phyloP scores from a whole-genome alignment of 2,797 vertebrate species.

The Neosilurus hyrtlii region DNA sequence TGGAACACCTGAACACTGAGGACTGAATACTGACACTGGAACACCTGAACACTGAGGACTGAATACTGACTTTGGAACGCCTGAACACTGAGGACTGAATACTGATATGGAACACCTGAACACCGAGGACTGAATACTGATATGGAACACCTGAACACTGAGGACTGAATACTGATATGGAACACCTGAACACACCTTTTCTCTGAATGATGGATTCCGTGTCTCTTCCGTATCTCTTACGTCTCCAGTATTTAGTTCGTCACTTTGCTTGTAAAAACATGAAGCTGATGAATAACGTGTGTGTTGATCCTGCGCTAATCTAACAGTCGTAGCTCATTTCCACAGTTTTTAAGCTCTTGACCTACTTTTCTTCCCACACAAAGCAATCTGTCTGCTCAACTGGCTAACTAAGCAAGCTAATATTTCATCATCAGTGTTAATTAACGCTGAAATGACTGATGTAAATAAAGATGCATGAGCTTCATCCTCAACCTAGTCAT shows the following conservation, averaged over 20 bases:
- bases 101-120: not conserved
- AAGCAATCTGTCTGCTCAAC: not conserved
- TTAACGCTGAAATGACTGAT: constrained; percentile 1
- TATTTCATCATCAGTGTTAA: constrained; percentile 23
- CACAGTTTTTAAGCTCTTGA: not conserved
- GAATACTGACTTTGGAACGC: not conserved
- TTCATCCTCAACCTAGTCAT: not conserved
- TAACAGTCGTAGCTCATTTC: not conserved
- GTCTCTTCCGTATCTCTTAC: not conserved
- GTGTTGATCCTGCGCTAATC: not conserved
- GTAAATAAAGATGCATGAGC: constrained; percentile 11
- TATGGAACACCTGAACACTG: not conserved
- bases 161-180: not conserved
- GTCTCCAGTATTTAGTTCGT: no score
- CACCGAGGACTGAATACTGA: not conserved
- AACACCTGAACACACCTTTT: not conserved
- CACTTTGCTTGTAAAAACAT: not conserved
- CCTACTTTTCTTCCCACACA: constrained; percentile 6
- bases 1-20: not conserved
- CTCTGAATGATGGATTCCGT: not conserved
- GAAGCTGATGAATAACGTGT: not conserved
- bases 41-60: not conserved
- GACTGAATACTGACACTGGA: not conserved
- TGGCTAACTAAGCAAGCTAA: not conserved
- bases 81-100: not conserved